Evolutionary conservation across 2,113 vertebrate species (phyloP), one percentile per base, ranked within the genome.

Genomic region (Hemichromis elongatus): DNA sequence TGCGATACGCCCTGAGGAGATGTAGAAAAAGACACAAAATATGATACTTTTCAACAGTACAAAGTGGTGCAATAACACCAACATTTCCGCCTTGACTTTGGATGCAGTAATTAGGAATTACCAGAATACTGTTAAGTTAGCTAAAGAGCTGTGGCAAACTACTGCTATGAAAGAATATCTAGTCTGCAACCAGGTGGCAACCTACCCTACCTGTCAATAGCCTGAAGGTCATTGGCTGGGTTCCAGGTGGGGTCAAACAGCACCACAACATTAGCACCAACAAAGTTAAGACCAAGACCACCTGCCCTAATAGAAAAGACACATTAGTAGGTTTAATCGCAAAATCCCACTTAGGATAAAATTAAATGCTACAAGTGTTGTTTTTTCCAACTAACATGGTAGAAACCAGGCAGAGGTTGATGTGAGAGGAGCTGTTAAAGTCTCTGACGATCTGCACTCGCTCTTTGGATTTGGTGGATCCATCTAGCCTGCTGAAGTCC

Each of bases 181-280:
- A 47, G 14, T 16, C n/a, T n/a, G n/a, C n/a, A n/a, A n/a, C n/a
- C 40, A 61, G 30, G 0, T 5, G 13, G 42, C 7, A 45, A 80
- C 81, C 4, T 80, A 93, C 99, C 81, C 4, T 80, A 93, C 99
- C 98, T 97, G 96, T 99, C 99, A 94, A 99, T 97, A 40, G 99
- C 98, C 92, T 99, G 99, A 84, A 99, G 98, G 93, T 99, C 99
- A 96, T 96, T 99, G 91, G 98, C 97, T 94, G 99, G 99, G 92
- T 99, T 99, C 99, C 99, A 99, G 0, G 98, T 99, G 83, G 99
- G 98, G 89, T 99, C 99, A 93, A 99, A 99, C 30, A 99, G 90
- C 86, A 99, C 96, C 73, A 99, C 99, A 81, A 99, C 94, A 92
- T 99, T 99, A 85, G 98, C 98, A 88, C 98, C 99, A 80, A 98